Conservation (phyloP, 2,888 invertebrate species). For the Xiphydria camelus region DNA sequence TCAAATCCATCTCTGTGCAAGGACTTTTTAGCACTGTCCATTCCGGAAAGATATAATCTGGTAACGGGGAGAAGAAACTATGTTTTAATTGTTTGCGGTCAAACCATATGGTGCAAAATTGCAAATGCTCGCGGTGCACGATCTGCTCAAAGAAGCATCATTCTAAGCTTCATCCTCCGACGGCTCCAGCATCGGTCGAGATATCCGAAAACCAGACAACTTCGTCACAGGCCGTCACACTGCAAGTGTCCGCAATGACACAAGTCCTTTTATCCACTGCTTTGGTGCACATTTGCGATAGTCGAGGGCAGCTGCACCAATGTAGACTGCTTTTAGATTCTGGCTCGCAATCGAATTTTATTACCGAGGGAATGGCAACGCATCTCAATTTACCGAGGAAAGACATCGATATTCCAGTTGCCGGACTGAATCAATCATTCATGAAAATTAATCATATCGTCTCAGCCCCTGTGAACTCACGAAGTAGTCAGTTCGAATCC, state of each 20-base stretch:
- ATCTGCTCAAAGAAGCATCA: not conserved
- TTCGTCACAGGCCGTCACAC: not conserved
- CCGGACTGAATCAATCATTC: not conserved
- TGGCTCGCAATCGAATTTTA: constrained; percentile 13
- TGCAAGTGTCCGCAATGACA: not conserved
- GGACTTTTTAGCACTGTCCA: not conserved
- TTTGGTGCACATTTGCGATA: not conserved
- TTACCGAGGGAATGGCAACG: not conserved
- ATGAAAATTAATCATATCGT: not conserved
- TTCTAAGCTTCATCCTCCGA: not conserved
- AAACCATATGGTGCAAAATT: not conserved
- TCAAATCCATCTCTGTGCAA: not conserved
- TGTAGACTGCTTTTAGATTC: constrained; percentile 11
- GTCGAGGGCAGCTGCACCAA: not conserved
- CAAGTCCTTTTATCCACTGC: not conserved
- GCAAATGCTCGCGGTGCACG: not conserved
- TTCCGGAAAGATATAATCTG: not conserved
- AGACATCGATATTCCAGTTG: constrained; percentile 1
- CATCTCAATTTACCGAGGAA: constrained; percentile 2
- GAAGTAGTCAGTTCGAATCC: constrained; percentile 4
- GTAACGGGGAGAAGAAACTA: not conserved
- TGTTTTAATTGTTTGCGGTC: not conserved
- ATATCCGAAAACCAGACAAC: not conserved
- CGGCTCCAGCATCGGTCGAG: not conserved
- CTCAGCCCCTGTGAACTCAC: not conserved